Evolutionary conservation across 2,888 invertebrate genomes (phyloP).

Genomic region (Autographa pulchrina): DNA sequence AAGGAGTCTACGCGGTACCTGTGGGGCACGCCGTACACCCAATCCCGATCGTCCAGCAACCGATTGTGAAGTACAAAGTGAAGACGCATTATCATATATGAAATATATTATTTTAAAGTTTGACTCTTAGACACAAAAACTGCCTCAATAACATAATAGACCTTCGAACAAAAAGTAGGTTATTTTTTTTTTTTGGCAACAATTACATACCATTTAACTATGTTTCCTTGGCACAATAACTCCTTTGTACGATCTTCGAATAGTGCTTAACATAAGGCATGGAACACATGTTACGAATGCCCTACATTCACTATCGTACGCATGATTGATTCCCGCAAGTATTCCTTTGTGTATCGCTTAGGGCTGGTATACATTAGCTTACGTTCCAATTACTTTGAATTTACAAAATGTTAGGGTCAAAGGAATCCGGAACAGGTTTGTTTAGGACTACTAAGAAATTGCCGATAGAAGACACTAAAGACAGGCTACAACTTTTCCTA

Average conservation of each 20-base stretch:
- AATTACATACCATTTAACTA: not conserved
- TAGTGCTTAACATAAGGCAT: not conserved
- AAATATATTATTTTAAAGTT: no score
- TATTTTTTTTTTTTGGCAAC: not conserved
- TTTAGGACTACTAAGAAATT: no score
- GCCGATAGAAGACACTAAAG: no score
- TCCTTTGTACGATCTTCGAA: not conserved
- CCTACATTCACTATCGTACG: conserved; percentile 7
- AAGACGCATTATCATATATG: conserved; percentile 44
- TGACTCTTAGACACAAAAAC: no score
- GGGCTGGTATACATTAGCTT: not conserved
- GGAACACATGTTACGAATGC: not conserved
- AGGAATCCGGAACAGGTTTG: not conserved
- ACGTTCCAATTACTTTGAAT: not conserved
- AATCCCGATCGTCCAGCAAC: conserved; percentile 38
- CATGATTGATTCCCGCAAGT: conserved; percentile 16
- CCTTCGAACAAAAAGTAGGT: not conserved
- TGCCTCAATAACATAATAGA: not conserved
- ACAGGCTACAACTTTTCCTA: no score
- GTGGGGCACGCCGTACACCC: conserved; percentile 45
- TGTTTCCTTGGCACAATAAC: not conserved
- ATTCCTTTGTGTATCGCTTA: conserved; percentile 2
- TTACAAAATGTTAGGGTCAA: not conserved
- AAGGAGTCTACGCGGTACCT: conserved; percentile 35
- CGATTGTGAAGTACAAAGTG: conserved; percentile 46